Conservation (phyloP, 2,797 vertebrate species). For the Chaetodon trifasciatus region DNA sequence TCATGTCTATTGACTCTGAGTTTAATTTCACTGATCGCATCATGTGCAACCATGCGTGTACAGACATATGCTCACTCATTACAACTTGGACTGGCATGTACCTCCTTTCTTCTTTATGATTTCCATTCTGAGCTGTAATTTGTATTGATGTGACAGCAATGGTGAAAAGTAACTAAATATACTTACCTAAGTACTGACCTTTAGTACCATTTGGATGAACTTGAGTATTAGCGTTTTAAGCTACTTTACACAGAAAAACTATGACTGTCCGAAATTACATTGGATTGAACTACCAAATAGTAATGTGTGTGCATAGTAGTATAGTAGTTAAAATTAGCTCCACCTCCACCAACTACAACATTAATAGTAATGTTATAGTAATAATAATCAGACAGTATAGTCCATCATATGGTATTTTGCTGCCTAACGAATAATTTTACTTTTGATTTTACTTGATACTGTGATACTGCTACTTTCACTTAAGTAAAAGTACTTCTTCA, state of each 20-base stretch:
- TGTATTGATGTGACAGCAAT: conserved; percentile 19
- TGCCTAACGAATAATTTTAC: neutral
- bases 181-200: neutral
- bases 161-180: neutral
- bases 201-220: neutral
- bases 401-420: neutral
- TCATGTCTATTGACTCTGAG: conserved; percentile 80
- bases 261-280: too few relatives aligned
- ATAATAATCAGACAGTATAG: neutral
- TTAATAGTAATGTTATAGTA: neutral
- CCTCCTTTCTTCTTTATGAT: conserved; percentile 4
- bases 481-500: neutral
- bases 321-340: neutral
- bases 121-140: conserved; percentile 42
- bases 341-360: neutral
- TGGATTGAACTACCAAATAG: neutral
- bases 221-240: neutral
- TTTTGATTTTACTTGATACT: neutral
- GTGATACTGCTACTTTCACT: neutral
- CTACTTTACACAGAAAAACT: neutral
- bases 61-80: conserved; percentile 73
- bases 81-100: conserved; percentile 43
- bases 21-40: conserved; percentile 83
- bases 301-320: too few relatives aligned
- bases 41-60: conserved; percentile 66